A percentile compares a stretch with the other conserved stretches of the same genome.
phyloP scores from a whole-genome alignment of 2,797 vertebrate species.

The Dicrostonyx torquatus region DNA sequence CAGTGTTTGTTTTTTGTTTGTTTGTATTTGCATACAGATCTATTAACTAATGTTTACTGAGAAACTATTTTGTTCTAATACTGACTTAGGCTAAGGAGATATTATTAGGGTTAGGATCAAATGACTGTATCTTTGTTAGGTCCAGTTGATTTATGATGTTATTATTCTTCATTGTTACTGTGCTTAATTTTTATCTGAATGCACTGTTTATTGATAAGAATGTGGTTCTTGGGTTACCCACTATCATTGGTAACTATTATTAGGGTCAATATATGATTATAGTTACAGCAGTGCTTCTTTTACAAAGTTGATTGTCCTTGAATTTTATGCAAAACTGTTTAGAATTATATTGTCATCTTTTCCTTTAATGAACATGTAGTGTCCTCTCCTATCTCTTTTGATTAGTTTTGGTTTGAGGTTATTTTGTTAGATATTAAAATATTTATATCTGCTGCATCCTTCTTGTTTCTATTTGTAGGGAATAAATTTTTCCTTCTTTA shows the following conservation, averaged over 20 bases:
- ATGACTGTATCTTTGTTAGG: neutral
- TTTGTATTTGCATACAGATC: neutral
- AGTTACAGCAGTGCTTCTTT: neutral
- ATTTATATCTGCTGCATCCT: neutral
- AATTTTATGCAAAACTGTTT: neutral
- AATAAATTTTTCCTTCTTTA: neutral
- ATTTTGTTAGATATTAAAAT: neutral
- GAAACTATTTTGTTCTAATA: neutral
- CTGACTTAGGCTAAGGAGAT: neutral
- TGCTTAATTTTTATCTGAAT: neutral
- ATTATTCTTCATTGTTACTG: neutral
- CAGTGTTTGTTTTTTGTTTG: neutral
- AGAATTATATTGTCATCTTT: neutral
- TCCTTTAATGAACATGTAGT: neutral
- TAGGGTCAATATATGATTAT: neutral
- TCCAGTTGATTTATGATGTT: neutral
- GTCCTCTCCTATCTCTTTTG: neutral
- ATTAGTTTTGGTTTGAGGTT: neutral
- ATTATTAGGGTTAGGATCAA: neutral
- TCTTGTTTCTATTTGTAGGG: neutral
- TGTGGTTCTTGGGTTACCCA: neutral
- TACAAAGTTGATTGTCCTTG: neutral
- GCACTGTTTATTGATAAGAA: neutral
- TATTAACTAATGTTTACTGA: conserved; percentile 13
- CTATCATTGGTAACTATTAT: neutral